Base-by-base conservation (phyloP, 2,888 invertebrate species). In the Nephrotoma guestfalica region DNA sequence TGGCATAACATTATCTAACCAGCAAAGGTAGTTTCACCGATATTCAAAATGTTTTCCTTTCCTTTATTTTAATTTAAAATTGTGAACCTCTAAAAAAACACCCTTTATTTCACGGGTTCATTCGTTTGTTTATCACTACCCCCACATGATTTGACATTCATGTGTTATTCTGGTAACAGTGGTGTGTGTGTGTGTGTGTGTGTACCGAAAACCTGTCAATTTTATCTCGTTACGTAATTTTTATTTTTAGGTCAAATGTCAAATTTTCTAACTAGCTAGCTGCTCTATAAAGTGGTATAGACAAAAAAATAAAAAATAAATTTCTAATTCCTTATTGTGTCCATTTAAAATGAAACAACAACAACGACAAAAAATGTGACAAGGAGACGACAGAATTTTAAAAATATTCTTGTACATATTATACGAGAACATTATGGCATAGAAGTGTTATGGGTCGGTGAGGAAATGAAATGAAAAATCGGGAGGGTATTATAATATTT, bases 351-450 rank as follows among this genome's bases (percentile, higher is more conserved):
- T 13, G 15, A 71, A 71, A 71, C 71, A 71, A 71, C 18, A 18
- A 71, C 30, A 30, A 30, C 30, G 30, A 2, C 30, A 71, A 71
- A 71, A 71, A 43, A 9, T 71, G 71, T 84, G 84, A 84, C 84
- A 84, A 84, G 84, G 84, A 84, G 84, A 84, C 84, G 84, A 84
- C 84, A 84, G 41, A 84, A 84, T 84, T 84, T 42, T 71, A 71
- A 71, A 71, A 71, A 71, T 71, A 71, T 71, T 71, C 71, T 71
- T 71, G 71, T 30, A 71, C 71, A 71, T 43, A 30, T 30, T 30
- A 43, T 71, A 30, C 47, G 47, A 47, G 47, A 13, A 47, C 4
- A 4, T 30, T 30, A 71, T 7, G 30, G 71, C 71, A 71, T 71
- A 30, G 71, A 71, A 71, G 6, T 71, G 71, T 71, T 71, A 51